phyloP scores from a whole-genome alignment of 2,888 invertebrate genomes.

The Aspidiotus rigidus region DNA sequence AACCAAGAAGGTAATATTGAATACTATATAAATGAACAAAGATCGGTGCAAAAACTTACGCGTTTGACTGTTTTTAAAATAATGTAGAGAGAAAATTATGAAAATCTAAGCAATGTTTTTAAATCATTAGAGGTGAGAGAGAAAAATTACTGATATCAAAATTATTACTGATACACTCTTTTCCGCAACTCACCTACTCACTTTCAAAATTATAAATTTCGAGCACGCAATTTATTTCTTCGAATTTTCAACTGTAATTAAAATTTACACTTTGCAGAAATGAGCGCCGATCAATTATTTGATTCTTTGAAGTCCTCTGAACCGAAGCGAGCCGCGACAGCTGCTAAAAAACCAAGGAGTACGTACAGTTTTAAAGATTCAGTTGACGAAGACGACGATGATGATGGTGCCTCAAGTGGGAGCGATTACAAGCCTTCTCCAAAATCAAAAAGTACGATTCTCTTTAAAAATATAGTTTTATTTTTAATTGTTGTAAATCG shows the following conservation, averaged over 20 bases:
- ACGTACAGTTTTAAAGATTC: conserved; percentile 29
- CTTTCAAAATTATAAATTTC: background rate
- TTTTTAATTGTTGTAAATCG: no score
- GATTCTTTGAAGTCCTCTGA: background rate
- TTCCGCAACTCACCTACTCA: no score
- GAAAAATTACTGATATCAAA: no score
- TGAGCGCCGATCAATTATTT: conserved; percentile 6
- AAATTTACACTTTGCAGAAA: background rate
- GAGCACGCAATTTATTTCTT: background rate
- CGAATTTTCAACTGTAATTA: background rate
- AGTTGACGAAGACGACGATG: conserved; percentile 24
- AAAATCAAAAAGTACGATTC: background rate
- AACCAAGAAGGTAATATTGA: background rate
- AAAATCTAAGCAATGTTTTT: no score
- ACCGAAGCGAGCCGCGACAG: conserved; percentile 24
- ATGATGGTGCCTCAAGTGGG: conserved; percentile 16
- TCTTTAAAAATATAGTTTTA: no score
- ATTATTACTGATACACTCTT: no score
- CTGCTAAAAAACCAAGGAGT: conserved; percentile 26
- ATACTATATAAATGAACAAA: no score
- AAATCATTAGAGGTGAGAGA: no score
- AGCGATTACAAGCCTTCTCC: background rate
- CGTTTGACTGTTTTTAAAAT: no score
- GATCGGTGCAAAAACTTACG: no score
- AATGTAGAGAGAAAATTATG: no score